Conservation (phyloP, 2,797 vertebrate genomes). For the Sarcoramphus papa region DNA sequence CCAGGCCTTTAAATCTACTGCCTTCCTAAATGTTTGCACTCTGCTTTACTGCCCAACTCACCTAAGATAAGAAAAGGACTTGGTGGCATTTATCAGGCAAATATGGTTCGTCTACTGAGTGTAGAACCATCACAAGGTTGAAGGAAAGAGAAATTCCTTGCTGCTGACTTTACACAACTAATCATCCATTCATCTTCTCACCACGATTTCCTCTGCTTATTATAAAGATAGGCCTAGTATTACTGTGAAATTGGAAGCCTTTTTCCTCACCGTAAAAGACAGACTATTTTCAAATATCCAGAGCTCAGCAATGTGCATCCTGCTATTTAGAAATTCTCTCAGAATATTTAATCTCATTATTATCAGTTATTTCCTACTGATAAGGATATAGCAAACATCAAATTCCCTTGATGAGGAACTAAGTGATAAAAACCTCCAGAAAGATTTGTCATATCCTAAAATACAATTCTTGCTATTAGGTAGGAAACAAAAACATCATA, state of each 20-base stretch:
- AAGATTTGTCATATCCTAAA: background rate
- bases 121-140: background rate
- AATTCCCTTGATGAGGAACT: background rate
- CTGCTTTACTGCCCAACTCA: background rate
- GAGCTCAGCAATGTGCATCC: background rate
- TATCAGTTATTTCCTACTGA: slow-evolving; percentile 12
- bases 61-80: background rate
- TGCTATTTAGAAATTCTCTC: slow-evolving; percentile 15
- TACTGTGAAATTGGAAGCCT: background rate
- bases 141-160: background rate
- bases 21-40: background rate
- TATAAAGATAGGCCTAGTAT: background rate
- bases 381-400: slow-evolving; percentile 27
- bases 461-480: background rate
- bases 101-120: background rate
- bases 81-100: background rate
- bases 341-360: slow-evolving; percentile 22
- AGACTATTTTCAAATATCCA: slow-evolving; percentile 24
- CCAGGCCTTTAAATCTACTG: background rate
- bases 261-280: background rate
- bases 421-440: slow-evolving; percentile 1
- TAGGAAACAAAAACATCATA: background rate
- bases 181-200: background rate
- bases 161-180: background rate
- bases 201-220: background rate